Conservation (phyloP, 2,113 vertebrate genomes). For the Sakesphorus luctuosus region DNA sequence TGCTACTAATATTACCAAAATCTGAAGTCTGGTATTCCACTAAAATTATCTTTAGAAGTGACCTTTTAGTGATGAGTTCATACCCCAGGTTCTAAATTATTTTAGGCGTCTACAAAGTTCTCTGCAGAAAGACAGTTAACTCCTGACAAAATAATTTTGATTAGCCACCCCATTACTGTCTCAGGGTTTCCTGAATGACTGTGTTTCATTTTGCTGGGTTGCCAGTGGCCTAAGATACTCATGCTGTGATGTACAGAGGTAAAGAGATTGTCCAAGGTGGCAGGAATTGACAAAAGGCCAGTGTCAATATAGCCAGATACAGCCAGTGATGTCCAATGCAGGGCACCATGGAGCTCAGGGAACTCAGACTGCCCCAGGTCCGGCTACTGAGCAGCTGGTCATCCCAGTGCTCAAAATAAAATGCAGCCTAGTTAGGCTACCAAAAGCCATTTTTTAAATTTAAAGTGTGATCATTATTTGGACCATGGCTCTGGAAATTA, state of each 20-base stretch:
- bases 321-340: fast-evolving
- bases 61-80: neutral
- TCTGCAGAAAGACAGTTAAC: neutral
- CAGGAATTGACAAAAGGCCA: neutral
- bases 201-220: neutral
- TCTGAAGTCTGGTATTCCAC: neutral
- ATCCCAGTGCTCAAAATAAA: neutral
- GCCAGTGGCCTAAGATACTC: neutral
- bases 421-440: neutral
- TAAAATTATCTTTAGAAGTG: constrained; percentile 3
- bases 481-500: neutral
- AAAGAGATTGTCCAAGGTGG: neutral
- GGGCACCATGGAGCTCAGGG: neutral
- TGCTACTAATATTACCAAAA: neutral
- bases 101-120: neutral
- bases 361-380: fast-evolving
- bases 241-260: too few species aligned
- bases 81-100: neutral
- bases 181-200: neutral
- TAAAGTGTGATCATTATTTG: neutral
- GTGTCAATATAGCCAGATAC: too few species aligned
- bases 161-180: neutral
- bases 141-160: neutral
- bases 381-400: neutral
- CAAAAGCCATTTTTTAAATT: neutral